Evolutionary conservation across 2,113 vertebrate genomes (phyloP), one percentile per base, ranked within the genome.

Genomic region (Apodemus speciosus): DNA sequence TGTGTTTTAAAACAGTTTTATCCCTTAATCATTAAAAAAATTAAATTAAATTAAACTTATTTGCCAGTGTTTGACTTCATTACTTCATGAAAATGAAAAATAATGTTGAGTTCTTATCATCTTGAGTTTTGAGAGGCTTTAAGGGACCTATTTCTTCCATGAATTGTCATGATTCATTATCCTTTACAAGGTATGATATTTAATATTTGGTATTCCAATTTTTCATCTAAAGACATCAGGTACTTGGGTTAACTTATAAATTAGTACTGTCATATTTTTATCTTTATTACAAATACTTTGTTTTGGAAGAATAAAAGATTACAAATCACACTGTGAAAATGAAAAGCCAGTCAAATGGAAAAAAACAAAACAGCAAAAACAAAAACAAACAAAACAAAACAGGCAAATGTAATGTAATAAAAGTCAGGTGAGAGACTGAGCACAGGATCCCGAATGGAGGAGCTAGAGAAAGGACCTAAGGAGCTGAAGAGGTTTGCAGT

Each of bases 71-170:
- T 91, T 93, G 35, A 58, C 46, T 91, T 71, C 89, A 21, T 85
- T 56, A 79, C 87, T 93, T 95, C 64, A 85, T 46, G 80, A 96
- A 93, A 87, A 21, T n/a, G 8, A 89, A 32, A 66, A 86, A n/a
- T 27, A 38, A 13, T 75, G 76, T 80, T 46, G 62, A 88, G 27
- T 49, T 49, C 53, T 73, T 92, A 80, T 35, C 85, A 75, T 51
- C 35, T 84, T 87, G 9, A 56, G 6, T 79, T 20, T 21, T 75
- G 35, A 85, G 23, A 85, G 60, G 27, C 71, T 91, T 81, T 40
- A 1, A 72, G 86, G 89, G 85, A 35, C 89, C n/a, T 20, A 15
- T 93, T 95, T 88, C 13, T 77, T 62, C 71, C 72, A 18, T 56
- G 30, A 83, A 43, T 60, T 92, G 35, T 83, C 32, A 85, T 2